Percentiles rank a stretch among this genome's conserved stretches.
phyloP scores from a whole-genome alignment of 2,113 vertebrate genomes.

The Pampusana beccarii region DNA sequence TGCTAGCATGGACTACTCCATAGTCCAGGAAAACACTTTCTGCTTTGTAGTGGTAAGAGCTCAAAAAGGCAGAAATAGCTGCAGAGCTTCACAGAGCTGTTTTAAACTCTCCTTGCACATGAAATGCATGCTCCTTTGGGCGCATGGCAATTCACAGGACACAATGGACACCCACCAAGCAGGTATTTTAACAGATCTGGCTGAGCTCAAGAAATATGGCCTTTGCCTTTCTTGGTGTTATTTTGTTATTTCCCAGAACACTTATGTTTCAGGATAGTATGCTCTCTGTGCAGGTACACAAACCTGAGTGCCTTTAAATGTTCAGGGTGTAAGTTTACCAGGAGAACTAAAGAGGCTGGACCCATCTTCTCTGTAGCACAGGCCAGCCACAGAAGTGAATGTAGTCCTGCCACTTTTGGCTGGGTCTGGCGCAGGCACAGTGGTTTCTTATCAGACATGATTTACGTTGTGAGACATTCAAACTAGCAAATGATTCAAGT shows the following conservation, averaged over 20 bases:
- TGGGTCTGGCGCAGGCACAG: background rate
- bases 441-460: background rate
- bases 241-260: background rate
- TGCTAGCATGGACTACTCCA: background rate
- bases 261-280: background rate
- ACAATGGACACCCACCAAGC: rapidly evolving
- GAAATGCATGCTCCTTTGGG: background rate
- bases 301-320: background rate
- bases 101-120: background rate
- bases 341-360: background rate
- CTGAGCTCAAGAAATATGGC: background rate
- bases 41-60: background rate
- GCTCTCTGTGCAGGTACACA: background rate
- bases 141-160: background rate
- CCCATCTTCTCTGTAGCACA: background rate
- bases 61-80: background rate
- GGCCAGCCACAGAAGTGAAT: background rate
- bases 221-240: background rate
- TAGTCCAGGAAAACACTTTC: background rate
- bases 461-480: background rate
- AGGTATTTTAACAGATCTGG: background rate
- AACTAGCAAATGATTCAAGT: background rate
- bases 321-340: background rate
- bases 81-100: background rate
- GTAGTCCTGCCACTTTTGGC: rapidly evolving